Evolutionary conservation across 2,797 vertebrate genomes (phyloP).

Genomic region (Helostoma temminkii): DNA sequence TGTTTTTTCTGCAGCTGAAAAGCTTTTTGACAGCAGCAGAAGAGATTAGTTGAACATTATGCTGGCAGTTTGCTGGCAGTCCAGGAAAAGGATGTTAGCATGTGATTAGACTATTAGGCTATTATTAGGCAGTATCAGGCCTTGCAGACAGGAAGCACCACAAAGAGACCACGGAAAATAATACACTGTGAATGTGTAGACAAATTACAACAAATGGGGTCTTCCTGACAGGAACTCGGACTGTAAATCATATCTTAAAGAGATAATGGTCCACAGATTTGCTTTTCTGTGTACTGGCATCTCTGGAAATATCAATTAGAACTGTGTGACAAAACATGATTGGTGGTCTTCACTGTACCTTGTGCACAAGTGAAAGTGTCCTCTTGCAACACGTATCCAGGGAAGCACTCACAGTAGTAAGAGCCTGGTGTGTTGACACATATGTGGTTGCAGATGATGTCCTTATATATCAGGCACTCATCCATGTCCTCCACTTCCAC

Average conservation of each 20-base stretch:
- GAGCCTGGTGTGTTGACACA: conserved; percentile 91
- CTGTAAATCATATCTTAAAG: conserved; percentile 54
- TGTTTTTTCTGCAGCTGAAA: conserved; percentile 9
- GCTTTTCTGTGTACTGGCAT: conserved; percentile 15
- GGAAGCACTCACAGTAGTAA: conserved; percentile 89
- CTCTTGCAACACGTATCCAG: conserved; percentile 86
- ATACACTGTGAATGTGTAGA: conserved; percentile 59
- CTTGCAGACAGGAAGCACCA: conserved; percentile 77
- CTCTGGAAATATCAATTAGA: conserved; percentile 38
- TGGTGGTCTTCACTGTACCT: conserved; percentile 78
- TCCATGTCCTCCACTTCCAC: conserved; percentile 89
- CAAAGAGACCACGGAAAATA: conserved; percentile 60
- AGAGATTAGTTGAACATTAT: conserved; percentile 30
- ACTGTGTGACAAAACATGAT: conserved; percentile 14
- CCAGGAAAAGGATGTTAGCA: conserved; percentile 76
- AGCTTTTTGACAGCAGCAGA: conserved; percentile 38
- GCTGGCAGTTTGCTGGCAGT: conserved; percentile 56
- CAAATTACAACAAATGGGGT: conserved; percentile 62
- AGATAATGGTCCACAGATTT: conserved; percentile 22
- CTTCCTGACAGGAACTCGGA: conserved; percentile 45
- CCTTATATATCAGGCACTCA: conserved; percentile 88
- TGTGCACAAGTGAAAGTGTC: conserved; percentile 85
- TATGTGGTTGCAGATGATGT: conserved; percentile 85
- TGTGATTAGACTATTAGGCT: conserved; percentile 61
- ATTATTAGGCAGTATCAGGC: conserved; percentile 71